Conservation (phyloP, 2,888 invertebrate genomes). For the Idaea straminata region DNA sequence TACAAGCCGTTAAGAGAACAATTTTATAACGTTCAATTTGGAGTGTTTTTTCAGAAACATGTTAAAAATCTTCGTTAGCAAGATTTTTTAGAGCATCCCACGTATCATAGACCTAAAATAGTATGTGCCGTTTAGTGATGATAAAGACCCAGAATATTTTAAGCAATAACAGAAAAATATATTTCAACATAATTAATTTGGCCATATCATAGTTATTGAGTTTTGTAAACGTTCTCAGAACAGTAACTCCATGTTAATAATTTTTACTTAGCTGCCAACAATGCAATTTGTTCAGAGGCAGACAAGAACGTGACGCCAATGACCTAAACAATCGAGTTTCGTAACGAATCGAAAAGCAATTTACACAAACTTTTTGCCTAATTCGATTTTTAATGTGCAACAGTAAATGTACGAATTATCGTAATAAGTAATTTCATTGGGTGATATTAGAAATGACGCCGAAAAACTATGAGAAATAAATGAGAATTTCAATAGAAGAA, state of each 20-base stretch:
- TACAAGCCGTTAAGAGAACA: constrained; percentile 44
- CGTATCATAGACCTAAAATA: too few relatives aligned
- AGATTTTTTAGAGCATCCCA: too few relatives aligned
- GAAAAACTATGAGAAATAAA: neutral
- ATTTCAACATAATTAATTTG: neutral
- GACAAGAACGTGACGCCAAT: constrained; percentile 28
- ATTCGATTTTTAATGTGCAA: constrained; percentile 10
- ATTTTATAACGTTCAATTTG: constrained; percentile 36
- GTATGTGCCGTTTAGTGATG: too few relatives aligned
- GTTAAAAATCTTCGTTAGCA: constrained; percentile 2
- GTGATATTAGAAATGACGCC: neutral
- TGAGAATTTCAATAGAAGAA: neutral
- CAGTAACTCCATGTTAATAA: constrained; percentile 1
- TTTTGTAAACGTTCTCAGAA: neutral
- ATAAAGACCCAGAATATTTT: too few relatives aligned
- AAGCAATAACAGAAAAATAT: too few relatives aligned
- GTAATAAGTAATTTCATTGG: neutral
- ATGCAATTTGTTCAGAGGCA: constrained; percentile 20
- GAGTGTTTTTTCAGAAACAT: constrained; percentile 28
- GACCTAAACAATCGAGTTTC: constrained; percentile 33
- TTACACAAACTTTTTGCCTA: constrained; percentile 33
- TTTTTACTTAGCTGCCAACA: constrained; percentile 18
- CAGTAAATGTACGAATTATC: neutral
- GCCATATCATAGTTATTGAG: neutral
- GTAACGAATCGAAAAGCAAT: constrained; percentile 38